Percentiles rank a stretch among this genome's conserved stretches.
These are phyloP conservation scores for Siniperca chuatsi DNA, from an alignment of 2,113 vertebrate species.

Conservation along the genomic window DNA sequence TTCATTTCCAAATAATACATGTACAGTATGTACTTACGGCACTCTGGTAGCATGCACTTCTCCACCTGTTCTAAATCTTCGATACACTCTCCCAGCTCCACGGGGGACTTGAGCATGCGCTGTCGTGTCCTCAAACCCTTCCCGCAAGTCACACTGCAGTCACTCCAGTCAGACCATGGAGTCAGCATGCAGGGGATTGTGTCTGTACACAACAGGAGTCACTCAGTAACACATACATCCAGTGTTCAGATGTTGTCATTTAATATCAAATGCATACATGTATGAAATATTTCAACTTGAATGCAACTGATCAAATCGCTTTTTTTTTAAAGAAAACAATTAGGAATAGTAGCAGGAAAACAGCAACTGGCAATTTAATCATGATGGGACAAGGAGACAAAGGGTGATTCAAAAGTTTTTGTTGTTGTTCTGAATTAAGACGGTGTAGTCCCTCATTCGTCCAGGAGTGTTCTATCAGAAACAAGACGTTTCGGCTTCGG, in stretches of 20 bases:
- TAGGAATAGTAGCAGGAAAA: not conserved
- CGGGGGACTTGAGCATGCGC: constrained; percentile 94
- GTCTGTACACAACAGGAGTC: constrained; percentile 81
- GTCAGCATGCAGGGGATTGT: constrained; percentile 97
- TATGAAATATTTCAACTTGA: not conserved
- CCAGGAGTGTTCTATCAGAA: too few species aligned
- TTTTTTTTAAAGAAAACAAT: not conserved
- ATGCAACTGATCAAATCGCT: not conserved
- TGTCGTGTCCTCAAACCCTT: constrained; percentile 92
- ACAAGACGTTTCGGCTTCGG: too few species aligned
- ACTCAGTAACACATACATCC: not conserved
- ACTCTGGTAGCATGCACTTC: constrained; percentile 98
- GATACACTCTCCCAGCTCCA: constrained; percentile 95
- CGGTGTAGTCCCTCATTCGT: too few species aligned
- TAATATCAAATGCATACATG: not conserved
- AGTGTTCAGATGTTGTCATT: not conserved
- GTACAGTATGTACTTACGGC: constrained; percentile 89
- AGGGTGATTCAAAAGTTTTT: not conserved
- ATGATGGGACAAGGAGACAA: not conserved
- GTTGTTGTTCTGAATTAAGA: not conserved
- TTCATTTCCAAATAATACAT: constrained; percentile 10
- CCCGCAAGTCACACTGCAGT: constrained; percentile 97
- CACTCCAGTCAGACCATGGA: constrained; percentile 97
- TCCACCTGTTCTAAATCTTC: constrained; percentile 97
- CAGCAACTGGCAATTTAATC: not conserved